phyloP scores from a whole-genome alignment of 2,797 vertebrate genomes.

The Pangasius mekongensis region DNA sequence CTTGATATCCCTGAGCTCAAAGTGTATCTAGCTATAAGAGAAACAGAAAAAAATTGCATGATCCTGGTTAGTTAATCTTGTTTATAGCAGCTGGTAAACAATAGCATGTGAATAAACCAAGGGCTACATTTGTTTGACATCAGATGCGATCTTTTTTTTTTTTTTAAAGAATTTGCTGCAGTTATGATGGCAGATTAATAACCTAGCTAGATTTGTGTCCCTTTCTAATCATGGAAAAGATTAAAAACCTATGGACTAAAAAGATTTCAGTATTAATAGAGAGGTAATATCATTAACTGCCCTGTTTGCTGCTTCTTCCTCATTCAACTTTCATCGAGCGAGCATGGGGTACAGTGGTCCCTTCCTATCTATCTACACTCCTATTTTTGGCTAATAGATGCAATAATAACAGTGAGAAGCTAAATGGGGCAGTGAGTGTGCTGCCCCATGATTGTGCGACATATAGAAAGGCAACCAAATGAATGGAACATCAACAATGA shows the following conservation, averaged over 20 bases:
- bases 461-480: neutral
- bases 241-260: neutral
- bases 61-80: neutral
- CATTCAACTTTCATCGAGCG: neutral
- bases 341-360: neutral
- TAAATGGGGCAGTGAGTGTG: neutral
- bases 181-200: neutral
- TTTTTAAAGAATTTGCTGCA: neutral
- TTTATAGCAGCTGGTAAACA: neutral
- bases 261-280: neutral
- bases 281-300: neutral
- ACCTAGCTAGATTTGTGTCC: neutral
- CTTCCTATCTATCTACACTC: neutral
- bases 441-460: neutral
- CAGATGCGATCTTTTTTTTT: neutral
- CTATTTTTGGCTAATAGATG: neutral
- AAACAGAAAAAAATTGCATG: neutral
- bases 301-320: neutral
- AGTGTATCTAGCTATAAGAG: neutral
- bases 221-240: neutral
- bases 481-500: neutral
- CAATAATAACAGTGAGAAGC: neutral
- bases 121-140: neutral
- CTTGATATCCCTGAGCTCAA: neutral
- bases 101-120: neutral